phyloP scores from a whole-genome alignment of 2,113 vertebrate genomes.

The Cavia porcellus region DNA sequence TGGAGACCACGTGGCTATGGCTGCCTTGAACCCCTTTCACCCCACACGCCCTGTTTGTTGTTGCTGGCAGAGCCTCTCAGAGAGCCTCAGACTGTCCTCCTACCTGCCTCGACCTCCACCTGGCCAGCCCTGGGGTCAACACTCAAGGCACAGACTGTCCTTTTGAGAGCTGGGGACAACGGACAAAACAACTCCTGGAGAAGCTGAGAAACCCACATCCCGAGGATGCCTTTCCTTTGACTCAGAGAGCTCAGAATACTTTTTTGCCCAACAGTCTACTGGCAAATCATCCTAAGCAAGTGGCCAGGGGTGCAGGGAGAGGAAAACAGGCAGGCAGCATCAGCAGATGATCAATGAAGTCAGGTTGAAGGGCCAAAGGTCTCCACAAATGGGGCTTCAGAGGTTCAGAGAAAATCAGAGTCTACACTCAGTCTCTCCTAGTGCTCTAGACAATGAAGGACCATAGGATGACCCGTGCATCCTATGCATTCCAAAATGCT shows the following conservation, averaged over 20 bases:
- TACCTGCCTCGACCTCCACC: background rate
- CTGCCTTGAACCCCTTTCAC: background rate
- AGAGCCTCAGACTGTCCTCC: background rate
- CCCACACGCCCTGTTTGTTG: background rate
- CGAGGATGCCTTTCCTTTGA: background rate
- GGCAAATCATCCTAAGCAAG: background rate
- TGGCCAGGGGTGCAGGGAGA: background rate
- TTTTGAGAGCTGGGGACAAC: background rate
- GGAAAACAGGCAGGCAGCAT: background rate
- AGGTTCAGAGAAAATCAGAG: background rate
- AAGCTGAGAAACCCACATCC: background rate
- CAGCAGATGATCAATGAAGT: background rate
- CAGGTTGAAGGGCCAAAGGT: background rate
- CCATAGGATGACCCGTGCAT: no score
- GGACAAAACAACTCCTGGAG: background rate
- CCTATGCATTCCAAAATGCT: background rate
- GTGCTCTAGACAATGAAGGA: background rate
- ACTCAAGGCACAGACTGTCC: background rate
- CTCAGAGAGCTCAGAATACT: background rate
- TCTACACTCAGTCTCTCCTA: background rate
- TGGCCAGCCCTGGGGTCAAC: background rate
- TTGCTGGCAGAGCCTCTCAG: background rate
- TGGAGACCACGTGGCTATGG: background rate
- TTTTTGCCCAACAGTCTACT: constrained; percentile 25
- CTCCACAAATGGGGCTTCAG: background rate